These are phyloP conservation scores for Glareola pratincola DNA, from an alignment of 2,113 vertebrate genomes.

Conservation along the genomic window DNA sequence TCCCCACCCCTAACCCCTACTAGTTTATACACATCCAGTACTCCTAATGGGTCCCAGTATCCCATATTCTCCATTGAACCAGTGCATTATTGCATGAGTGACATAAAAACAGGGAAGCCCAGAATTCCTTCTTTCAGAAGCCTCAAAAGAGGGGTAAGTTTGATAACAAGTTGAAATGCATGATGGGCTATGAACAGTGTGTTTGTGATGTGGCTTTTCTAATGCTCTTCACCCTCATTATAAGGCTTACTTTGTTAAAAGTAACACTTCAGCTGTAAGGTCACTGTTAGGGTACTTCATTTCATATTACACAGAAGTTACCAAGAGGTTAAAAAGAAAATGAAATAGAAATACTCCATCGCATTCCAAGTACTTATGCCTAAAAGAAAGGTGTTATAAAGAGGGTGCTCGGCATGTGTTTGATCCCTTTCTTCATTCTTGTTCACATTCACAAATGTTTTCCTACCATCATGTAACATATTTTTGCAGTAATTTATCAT, in stretches of 20 bases:
- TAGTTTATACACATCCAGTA: slow-evolving; percentile 79
- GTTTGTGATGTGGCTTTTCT: slow-evolving; percentile 80
- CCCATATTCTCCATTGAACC: slow-evolving; percentile 88
- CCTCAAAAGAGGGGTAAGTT: slow-evolving; percentile 95
- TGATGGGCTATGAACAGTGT: slow-evolving; percentile 77
- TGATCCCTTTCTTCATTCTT: slow-evolving; percentile 69
- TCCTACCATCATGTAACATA: slow-evolving; percentile 66
- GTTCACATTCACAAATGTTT: slow-evolving; percentile 73
- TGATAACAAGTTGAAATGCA: slow-evolving; percentile 76
- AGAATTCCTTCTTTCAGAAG: slow-evolving; percentile 91
- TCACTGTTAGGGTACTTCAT: slow-evolving; percentile 15
- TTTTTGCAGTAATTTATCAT: slow-evolving; percentile 70
- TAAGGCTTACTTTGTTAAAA: slow-evolving; percentile 70
- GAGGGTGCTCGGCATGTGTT: slow-evolving; percentile 77
- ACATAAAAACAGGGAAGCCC: slow-evolving; percentile 92
- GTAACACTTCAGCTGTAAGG: slow-evolving; percentile 4
- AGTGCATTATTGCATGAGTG: slow-evolving; percentile 92
- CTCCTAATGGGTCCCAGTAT: slow-evolving; percentile 82
- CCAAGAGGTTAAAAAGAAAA: slow-evolving; percentile 21
- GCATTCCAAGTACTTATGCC: slow-evolving; percentile 31
- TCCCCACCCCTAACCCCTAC: slow-evolving; percentile 80
- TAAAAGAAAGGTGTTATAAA: slow-evolving; percentile 77
- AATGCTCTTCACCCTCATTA: slow-evolving; percentile 80
- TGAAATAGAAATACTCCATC: neutral
- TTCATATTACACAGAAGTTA: neutral